These are phyloP conservation scores for Xiphorhynchus erythropygius DNA, from an alignment of 2,797 vertebrate species.

Conservation along the genomic window DNA sequence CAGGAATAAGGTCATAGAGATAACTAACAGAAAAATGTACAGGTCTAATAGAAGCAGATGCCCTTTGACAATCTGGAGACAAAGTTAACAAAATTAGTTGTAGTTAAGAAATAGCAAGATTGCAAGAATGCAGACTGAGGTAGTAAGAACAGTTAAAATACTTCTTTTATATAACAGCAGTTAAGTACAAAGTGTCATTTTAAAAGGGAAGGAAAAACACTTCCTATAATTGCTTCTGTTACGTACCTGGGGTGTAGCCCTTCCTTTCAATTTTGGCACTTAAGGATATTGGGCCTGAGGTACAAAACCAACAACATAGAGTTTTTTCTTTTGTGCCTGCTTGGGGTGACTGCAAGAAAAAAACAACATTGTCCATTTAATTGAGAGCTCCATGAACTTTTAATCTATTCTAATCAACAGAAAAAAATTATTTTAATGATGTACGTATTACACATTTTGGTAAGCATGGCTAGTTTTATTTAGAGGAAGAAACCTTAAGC, in stretches of 20 bases:
- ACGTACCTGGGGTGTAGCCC: conserved; percentile 96
- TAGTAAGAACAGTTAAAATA: neutral
- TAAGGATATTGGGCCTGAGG: conserved; percentile 97
- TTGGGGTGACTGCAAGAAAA: conserved; percentile 88
- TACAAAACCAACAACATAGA: conserved; percentile 98
- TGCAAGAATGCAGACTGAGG: neutral
- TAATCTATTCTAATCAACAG: neutral
- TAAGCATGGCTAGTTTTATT: neutral
- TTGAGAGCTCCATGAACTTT: neutral
- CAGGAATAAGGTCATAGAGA: neutral
- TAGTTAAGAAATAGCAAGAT: neutral
- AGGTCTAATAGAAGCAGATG: neutral
- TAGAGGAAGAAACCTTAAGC: neutral
- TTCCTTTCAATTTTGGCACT: conserved; percentile 99
- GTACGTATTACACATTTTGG: neutral
- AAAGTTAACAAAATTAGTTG: neutral
- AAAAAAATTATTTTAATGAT: neutral
- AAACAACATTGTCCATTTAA: conserved; percentile 29
- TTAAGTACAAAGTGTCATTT: neutral
- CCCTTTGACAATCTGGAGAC: neutral
- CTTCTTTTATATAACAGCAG: neutral
- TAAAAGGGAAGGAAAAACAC: neutral
- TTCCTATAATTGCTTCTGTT: neutral
- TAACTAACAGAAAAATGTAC: neutral
- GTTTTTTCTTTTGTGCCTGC: conserved; percentile 98